Evolutionary conservation across 2,888 invertebrate genomes (phyloP).

Genomic region (Pterostichus madidus): DNA sequence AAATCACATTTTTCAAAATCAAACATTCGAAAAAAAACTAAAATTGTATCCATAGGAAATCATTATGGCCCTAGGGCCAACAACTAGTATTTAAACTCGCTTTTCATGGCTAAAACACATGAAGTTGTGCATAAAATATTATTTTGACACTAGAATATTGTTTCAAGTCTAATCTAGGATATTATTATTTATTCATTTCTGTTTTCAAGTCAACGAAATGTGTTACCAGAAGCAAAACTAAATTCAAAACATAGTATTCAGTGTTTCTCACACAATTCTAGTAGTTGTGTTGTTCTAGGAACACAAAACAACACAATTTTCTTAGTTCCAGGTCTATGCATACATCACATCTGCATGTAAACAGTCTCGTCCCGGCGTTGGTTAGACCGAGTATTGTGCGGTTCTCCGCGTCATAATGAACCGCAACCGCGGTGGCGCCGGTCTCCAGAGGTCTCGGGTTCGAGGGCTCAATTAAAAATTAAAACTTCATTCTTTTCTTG

Average conservation of each 20-base stretch:
- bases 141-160: too few relatives aligned
- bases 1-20: too few relatives aligned
- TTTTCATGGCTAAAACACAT: too few relatives aligned
- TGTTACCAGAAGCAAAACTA: not conserved
- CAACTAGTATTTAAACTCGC: too few relatives aligned
- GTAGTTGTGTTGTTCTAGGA: conserved; percentile 10
- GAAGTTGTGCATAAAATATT: too few relatives aligned
- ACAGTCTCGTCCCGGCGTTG: conserved; percentile 39
- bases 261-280: not conserved
- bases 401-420: conserved; percentile 56
- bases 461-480: conserved; percentile 72
- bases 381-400: conserved; percentile 27
- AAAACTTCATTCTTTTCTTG: conserved; percentile 73
- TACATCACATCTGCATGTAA: conserved; percentile 63
- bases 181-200: too few relatives aligned
- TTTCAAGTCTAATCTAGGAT: too few relatives aligned
- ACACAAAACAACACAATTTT: conserved; percentile 25
- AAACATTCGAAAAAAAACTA: too few relatives aligned
- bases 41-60: too few relatives aligned
- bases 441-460: conserved; percentile 58
- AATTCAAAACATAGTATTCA: not conserved
- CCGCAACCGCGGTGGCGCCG: conserved; percentile 2
- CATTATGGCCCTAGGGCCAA: too few relatives aligned
- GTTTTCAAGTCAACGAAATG: too few relatives aligned
- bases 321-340: conserved; percentile 50